A percentile compares a stretch with the other conserved stretches of the same genome.
Evolutionary conservation across 2,113 vertebrate species (phyloP).

Genomic region (Brachyhypopomus gauderio): DNA sequence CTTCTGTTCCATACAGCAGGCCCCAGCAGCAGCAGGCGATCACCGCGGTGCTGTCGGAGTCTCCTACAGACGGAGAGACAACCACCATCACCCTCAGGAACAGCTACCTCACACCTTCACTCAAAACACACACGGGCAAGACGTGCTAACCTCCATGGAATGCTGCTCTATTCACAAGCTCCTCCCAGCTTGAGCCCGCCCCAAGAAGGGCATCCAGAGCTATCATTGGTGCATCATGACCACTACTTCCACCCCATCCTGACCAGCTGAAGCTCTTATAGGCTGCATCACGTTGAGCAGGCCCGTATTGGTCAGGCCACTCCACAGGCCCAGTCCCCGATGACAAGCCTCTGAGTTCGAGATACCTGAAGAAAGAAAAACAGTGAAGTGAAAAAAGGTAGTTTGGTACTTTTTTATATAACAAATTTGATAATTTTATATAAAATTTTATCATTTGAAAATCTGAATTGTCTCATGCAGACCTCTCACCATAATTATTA

Average conservation of each 20-base stretch:
- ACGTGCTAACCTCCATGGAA: slow-evolving; percentile 79
- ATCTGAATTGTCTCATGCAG: no score
- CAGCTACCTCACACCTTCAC: background rate
- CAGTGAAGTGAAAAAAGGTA: background rate
- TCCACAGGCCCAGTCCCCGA: slow-evolving; percentile 65
- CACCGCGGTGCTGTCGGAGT: slow-evolving; percentile 81
- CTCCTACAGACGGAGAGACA: slow-evolving; percentile 66
- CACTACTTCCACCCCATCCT: slow-evolving; percentile 80
- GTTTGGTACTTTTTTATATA: background rate
- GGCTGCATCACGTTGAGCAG: slow-evolving; percentile 72
- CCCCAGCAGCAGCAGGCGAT: slow-evolving; percentile 83
- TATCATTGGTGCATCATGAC: slow-evolving; percentile 86
- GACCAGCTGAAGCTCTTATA: slow-evolving; percentile 78
- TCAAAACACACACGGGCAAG: no score
- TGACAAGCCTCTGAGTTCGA: slow-evolving; percentile 73
- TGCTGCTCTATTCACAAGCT: slow-evolving; percentile 74
- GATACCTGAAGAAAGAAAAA: slow-evolving; percentile 70
- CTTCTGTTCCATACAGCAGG: slow-evolving; percentile 68
- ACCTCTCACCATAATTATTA: background rate
- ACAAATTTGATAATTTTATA: background rate
- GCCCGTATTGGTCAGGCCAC: slow-evolving; percentile 68
- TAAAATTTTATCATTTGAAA: background rate
- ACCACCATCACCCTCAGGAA: background rate
- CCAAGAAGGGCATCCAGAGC: slow-evolving; percentile 79
- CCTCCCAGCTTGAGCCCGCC: slow-evolving; percentile 72